phyloP scores from a whole-genome alignment of 2,888 invertebrate genomes.

The Carcina quercana region DNA sequence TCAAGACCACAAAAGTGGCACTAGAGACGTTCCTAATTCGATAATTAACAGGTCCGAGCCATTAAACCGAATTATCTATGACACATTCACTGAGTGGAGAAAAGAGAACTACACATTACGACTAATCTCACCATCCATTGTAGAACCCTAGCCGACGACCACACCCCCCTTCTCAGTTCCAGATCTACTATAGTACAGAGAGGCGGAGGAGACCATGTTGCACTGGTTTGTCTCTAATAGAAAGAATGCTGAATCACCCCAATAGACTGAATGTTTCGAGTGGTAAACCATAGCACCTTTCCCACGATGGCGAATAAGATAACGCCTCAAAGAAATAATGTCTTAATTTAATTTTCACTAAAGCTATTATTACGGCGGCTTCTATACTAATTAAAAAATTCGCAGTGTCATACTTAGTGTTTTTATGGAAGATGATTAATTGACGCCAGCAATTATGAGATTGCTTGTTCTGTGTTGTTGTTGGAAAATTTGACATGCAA shows the following conservation, averaged over 20 bases:
- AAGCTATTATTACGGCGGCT: conserved; percentile 1
- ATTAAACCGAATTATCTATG: conserved; percentile 72
- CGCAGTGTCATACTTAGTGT: conserved; percentile 1
- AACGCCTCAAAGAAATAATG: conserved; percentile 22
- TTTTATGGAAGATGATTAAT: conserved; percentile 32
- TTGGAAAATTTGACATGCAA: too few species aligned
- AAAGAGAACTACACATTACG: conserved; percentile 66
- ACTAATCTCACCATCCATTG: conserved; percentile 31
- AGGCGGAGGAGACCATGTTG: conserved; percentile 20
- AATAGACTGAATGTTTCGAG: conserved; percentile 42
- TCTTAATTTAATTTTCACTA: conserved; percentile 12
- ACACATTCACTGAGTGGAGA: conserved; percentile 62
- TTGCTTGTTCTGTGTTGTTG: conserved; percentile 33
- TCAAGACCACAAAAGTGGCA: conserved; percentile 22
- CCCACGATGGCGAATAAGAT: conserved; percentile 70
- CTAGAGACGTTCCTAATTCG: conserved; percentile 50
- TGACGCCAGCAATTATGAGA: conserved; percentile 35
- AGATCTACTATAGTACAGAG: conserved; percentile 2
- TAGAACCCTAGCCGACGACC: conserved; percentile 22
- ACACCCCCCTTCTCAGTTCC: conserved; percentile 4
- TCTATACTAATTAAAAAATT: conserved; percentile 6
- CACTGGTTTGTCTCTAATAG: conserved; percentile 32
- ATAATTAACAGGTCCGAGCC: conserved; percentile 58
- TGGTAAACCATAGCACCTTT: conserved; percentile 39
- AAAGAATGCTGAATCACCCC: conserved; percentile 53